Evolutionary conservation across 2,113 vertebrate genomes (phyloP).

Genomic region (Scalopus aquaticus): DNA sequence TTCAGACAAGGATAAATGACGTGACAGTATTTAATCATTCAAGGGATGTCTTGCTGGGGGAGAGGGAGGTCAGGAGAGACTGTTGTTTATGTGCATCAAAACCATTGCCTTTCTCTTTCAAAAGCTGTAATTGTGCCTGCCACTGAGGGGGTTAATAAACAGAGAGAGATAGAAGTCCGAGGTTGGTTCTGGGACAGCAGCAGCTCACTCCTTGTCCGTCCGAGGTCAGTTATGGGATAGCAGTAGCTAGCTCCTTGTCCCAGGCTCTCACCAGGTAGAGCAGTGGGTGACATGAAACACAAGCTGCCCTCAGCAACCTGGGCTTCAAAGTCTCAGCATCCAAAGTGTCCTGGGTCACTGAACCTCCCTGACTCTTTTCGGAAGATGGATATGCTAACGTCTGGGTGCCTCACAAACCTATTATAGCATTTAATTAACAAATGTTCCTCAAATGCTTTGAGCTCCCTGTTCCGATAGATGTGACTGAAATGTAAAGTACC

Average conservation of each 20-base stretch:
- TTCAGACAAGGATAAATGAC: background rate
- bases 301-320: background rate
- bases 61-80: background rate
- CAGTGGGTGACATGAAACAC: background rate
- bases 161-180: background rate
- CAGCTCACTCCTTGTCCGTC: background rate
- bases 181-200: background rate
- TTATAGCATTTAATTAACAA: constrained; percentile 73
- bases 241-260: background rate
- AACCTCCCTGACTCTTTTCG: background rate
- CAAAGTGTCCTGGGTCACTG: background rate
- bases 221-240: background rate
- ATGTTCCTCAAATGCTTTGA: constrained; percentile 74
- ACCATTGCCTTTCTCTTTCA: background rate
- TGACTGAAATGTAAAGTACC: constrained; percentile 78
- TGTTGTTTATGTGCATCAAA: background rate
- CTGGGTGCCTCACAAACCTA: constrained; percentile 28
- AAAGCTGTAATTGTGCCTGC: too few species aligned
- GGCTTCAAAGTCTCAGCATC: too few species aligned
- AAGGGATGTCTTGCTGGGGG: background rate
- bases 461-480: constrained; percentile 63
- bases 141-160: background rate
- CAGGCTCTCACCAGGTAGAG: background rate
- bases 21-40: background rate
- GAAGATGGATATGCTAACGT: background rate